Evolutionary conservation across 1,140 invertebrate species (phyloP).

Genomic region (Zaprionus gabonicus): DNA sequence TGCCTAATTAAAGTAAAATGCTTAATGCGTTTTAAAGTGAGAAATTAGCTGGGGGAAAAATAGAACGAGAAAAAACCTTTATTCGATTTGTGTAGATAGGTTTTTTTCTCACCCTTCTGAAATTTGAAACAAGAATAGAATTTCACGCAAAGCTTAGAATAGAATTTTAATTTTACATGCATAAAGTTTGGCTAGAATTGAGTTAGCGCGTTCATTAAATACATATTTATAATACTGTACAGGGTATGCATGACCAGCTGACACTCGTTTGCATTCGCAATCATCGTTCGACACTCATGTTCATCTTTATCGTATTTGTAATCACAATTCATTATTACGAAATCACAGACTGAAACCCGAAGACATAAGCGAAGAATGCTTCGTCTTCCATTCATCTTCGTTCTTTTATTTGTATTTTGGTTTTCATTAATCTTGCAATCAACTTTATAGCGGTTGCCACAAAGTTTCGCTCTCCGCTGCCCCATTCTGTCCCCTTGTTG

Average conservation of each 20-base stretch:
- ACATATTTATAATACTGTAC: constrained; percentile 70
- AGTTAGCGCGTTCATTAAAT: not conserved
- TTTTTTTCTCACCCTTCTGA: not conserved
- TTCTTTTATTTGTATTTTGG: not conserved
- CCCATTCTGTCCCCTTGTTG: not conserved
- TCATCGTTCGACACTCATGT: constrained; percentile 7
- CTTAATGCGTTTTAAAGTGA: constrained; percentile 20
- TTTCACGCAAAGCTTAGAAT: constrained; percentile 15
- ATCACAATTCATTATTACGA: constrained; percentile 76
- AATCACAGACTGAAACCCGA: constrained; percentile 59
- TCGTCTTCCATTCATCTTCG: not conserved
- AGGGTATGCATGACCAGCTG: constrained; percentile 35
- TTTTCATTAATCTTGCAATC: not conserved
- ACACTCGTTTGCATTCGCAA: constrained; percentile 16
- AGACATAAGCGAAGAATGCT: constrained; percentile 7
- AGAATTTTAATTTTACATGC: constrained; percentile 7
- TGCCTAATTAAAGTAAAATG: constrained; percentile 47
- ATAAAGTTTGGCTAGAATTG: constrained; percentile 23
- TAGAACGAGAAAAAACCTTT: constrained; percentile 6
- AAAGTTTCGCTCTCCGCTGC: constrained; percentile 24
- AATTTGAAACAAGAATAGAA: not conserved
- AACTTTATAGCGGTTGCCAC: constrained; percentile 62
- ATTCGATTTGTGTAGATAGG: constrained; percentile 9
- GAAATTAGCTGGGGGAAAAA: constrained; percentile 10
- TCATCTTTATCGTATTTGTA: constrained; percentile 48